phyloP scores from a whole-genome alignment of 2,113 vertebrate species.

The Tupaia chinensis region DNA sequence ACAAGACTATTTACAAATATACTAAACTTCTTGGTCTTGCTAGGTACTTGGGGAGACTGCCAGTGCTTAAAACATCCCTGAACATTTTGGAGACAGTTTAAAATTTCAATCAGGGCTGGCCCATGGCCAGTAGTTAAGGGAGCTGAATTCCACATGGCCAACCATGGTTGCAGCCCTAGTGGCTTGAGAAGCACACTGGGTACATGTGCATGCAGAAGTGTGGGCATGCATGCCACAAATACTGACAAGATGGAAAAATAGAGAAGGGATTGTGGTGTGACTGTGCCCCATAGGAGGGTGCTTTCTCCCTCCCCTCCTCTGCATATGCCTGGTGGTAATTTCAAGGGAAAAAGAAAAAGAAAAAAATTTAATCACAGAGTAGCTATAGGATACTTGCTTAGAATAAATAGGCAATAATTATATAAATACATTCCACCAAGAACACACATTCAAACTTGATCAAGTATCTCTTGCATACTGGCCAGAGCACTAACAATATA shows the following conservation, averaged over 20 bases:
- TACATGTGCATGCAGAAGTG: no score
- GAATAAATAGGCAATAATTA: neutral
- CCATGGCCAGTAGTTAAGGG: no score
- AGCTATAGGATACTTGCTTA: neutral
- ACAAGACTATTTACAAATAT: constrained; percentile 9
- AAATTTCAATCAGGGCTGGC: neutral
- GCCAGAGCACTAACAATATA: neutral
- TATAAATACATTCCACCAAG: constrained; percentile 8
- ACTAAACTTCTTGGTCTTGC: neutral
- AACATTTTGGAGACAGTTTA: neutral
- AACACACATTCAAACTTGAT: neutral
- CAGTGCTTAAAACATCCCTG: constrained; percentile 18
- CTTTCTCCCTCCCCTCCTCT: no score
- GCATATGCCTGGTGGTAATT: no score
- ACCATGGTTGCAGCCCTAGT: no score
- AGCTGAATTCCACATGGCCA: no score
- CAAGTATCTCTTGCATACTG: neutral
- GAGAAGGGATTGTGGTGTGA: no score
- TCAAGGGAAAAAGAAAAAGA: no score
- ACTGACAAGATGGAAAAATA: no score
- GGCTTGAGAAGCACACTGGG: no score
- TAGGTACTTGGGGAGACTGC: neutral
- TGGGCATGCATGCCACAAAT: no score
- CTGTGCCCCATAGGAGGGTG: no score
- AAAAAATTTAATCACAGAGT: constrained; percentile 3